Conservation (phyloP, 2,888 invertebrate genomes). For the Arge pagana region DNA sequence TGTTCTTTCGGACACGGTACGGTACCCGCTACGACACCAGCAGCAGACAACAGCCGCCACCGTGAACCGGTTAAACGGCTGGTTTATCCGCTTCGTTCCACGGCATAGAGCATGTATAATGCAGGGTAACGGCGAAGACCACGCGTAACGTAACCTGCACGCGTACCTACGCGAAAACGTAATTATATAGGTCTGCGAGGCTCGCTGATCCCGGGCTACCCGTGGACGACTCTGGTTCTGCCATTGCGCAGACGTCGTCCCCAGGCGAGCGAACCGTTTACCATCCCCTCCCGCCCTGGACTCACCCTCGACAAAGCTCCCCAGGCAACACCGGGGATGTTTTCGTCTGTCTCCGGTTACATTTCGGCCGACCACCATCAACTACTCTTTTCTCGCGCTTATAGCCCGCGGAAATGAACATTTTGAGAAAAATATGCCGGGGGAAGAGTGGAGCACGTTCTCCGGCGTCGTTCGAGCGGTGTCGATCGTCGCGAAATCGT, state of each 20-base stretch:
- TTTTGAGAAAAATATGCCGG: too few relatives aligned
- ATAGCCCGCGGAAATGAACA: too few relatives aligned
- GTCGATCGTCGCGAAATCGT: slow-evolving; percentile 1
- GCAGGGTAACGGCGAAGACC: not conserved
- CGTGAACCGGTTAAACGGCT: too few relatives aligned
- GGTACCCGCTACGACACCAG: too few relatives aligned
- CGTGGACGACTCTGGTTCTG: slow-evolving; percentile 20
- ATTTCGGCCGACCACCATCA: not conserved
- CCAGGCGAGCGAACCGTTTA: slow-evolving; percentile 12
- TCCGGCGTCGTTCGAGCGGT: too few relatives aligned
- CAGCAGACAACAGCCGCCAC: too few relatives aligned
- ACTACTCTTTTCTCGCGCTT: not conserved
- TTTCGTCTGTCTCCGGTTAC: slow-evolving; percentile 14
- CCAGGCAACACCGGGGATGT: slow-evolving; percentile 14
- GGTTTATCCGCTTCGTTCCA: too few relatives aligned
- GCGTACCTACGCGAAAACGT: not conserved
- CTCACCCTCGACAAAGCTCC: slow-evolving; percentile 17
- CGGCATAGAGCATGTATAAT: too few relatives aligned
- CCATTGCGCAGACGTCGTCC: slow-evolving; percentile 11
- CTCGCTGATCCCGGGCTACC: slow-evolving; percentile 35
- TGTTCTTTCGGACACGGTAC: too few relatives aligned
- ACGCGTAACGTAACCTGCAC: not conserved
- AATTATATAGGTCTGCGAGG: slow-evolving; percentile 29
- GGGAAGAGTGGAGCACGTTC: too few relatives aligned
- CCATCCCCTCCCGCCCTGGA: slow-evolving; percentile 9